Percentiles rank a stretch among this genome's conserved stretches.
These are phyloP conservation scores for Festucalex cinctus DNA, from an alignment of 2,113 vertebrate species.

Conservation along the genomic window DNA sequence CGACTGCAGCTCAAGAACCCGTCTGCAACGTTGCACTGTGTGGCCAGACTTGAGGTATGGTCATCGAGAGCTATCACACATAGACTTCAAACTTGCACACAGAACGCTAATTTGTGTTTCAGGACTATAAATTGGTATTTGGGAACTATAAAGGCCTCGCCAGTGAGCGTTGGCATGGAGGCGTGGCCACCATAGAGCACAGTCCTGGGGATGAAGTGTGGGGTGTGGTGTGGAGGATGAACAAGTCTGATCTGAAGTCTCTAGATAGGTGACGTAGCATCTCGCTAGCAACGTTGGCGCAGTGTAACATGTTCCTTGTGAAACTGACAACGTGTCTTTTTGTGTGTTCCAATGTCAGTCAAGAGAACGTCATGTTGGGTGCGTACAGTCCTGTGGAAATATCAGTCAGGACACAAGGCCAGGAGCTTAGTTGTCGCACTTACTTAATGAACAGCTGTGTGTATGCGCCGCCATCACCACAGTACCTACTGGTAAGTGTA, in stretches of 20 bases:
- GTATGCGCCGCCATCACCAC: conserved; percentile 79
- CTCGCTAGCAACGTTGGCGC: neutral
- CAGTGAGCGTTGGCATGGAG: conserved; percentile 84
- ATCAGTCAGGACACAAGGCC: conserved; percentile 67
- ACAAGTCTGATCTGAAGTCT: conserved; percentile 73
- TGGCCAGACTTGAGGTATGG: conserved; percentile 64
- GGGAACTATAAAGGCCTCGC: conserved; percentile 77
- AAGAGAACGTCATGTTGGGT: conserved; percentile 82
- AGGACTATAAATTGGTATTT: conserved; percentile 89
- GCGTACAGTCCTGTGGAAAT: conserved; percentile 81
- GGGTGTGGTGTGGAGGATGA: conserved; percentile 89
- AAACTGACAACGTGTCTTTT: conserved; percentile 1
- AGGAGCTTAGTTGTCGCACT: conserved; percentile 78
- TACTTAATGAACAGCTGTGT: conserved; percentile 87
- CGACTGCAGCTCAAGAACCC: conserved; percentile 69
- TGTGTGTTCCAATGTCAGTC: conserved; percentile 62
- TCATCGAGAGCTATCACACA: neutral
- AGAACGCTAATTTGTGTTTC: neutral
- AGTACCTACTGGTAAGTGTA: conserved; percentile 81
- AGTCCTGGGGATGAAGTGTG: conserved; percentile 86
- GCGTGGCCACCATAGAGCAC: conserved; percentile 82
- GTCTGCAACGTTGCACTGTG: conserved; percentile 60
- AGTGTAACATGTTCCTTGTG: neutral
- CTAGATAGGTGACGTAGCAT: conserved; percentile 75
- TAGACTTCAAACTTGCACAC: neutral